Evolutionary conservation across 2,888 invertebrate genomes (phyloP), one percentile per base, ranked within the genome.

Genomic region (Drosophila hawaiiensis): DNA sequence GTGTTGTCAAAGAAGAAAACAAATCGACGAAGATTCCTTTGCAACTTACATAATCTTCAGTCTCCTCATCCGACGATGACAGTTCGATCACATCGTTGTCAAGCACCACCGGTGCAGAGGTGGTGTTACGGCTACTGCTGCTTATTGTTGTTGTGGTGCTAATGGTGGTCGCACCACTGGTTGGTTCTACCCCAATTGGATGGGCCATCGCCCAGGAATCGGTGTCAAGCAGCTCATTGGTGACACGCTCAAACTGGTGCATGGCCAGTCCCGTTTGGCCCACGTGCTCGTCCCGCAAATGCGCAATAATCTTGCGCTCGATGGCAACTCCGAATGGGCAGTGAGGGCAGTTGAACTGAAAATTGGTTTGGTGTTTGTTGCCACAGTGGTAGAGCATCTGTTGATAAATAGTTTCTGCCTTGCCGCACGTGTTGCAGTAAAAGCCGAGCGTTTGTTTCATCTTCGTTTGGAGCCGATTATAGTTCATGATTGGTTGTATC

Each of bases 291-390:
- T 52, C 1, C 0, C 47, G 37, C 39, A 90, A 83, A 49, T 91
- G 91, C 4, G 0, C 0, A 37, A 69, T 63, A 0, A 92, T 71
- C 16, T 49, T 35, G 1, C 86, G 90, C n/a, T 89, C 90, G 28
- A 63, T 0, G 0, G 19, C 0, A 3, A 61, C 93, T 35, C 94
- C 94, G 78, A 95, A 96, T 0, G 94, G 91, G 80, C 97, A 97
- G 73, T 96, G 94, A 0, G 94, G 94, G 86, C 97, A 97, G 83
- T 96, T 96, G 91, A 94, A 97, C 78, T 96, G 96, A 84, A 94
- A 94, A 70, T 95, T 95, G 3, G 96, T 94, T 37, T 95, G 94
- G 88, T 97, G 97, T 2, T 41, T 14, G 0, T 28, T 0, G 10
- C 43, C 58, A 10, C 82, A 83, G 61, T 92, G 91, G 0, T 37